Base-by-base conservation (phyloP, 2,888 invertebrate species). In the Nomada fucata region DNA sequence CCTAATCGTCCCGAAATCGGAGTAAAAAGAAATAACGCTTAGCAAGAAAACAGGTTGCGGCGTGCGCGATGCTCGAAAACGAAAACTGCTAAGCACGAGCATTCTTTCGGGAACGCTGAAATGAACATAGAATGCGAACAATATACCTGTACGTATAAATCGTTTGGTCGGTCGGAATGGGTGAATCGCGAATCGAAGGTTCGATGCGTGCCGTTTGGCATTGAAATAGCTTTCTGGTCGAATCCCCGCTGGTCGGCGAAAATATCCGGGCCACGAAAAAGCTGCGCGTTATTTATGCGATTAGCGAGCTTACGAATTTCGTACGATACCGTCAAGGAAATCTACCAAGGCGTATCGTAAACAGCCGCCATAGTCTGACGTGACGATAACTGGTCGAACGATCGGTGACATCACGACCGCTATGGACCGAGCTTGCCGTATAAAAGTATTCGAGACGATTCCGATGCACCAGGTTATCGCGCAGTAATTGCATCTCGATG, bases 231-330 rank as follows among this genome's bases (percentile, higher is more conserved):
- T 68, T 52, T 47, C 63, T 5, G 5, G 52, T 57, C 63, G 57
- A 42, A 53, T 59, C 70, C 44, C 11, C 20, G 20, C 26, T 23
- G 59, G 13, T 42, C 9, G 59, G 11, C 29, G 50, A 52, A 78
- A 74, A 83, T 83, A 83, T 83, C 64, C 52, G n/a, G 26, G 5
- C 10, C 13, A 10, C 75, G 9, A 64, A 76, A 76, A 72, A 59
- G 68, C 64, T 72, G 29, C 4, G 65, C 18, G 78, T 75, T 83
- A 83, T 83, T 83, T 83, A 83, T 83, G 77, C 20, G 60, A 76
- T 67, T 69, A 36, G 13, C 63, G 11, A n/a, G 52, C 63, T 68
- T 29, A 42, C 29, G 52, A 52, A 61, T 55, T 69, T 67, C 68
- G 26, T 13, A 52, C 76, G 52, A 11, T 71, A 59, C 18, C 23